Percentiles rank a stretch among this genome's conserved stretches.
Evolutionary conservation across 2,888 invertebrate species (phyloP).

Genomic region (Dichetophora obliterata): DNA sequence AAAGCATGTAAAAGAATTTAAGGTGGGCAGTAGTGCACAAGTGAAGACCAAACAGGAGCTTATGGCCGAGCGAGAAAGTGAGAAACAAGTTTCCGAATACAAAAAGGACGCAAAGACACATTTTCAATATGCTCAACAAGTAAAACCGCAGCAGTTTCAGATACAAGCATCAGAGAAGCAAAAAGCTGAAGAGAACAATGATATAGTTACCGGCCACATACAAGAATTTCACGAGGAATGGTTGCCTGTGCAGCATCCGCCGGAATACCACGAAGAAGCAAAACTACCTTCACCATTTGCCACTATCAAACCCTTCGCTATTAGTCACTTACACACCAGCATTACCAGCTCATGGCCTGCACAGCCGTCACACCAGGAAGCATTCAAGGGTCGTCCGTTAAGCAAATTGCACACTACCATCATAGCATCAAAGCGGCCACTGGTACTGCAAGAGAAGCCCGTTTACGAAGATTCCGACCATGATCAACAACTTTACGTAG

Average conservation of each 20-base stretch:
- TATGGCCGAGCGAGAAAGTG: constrained; percentile 56
- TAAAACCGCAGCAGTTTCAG: background rate
- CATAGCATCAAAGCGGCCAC: constrained; percentile 37
- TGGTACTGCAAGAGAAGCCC: constrained; percentile 44
- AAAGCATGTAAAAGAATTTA: constrained; percentile 33
- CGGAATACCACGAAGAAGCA: constrained; percentile 17
- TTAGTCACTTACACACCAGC: constrained; percentile 61
- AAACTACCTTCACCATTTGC: constrained; percentile 30
- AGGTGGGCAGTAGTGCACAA: background rate
- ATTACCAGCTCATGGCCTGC: constrained; percentile 57
- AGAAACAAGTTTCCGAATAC: constrained; percentile 43
- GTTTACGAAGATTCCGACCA: constrained; percentile 46
- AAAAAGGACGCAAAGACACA: background rate
- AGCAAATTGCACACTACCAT: constrained; percentile 13
- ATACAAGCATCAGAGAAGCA: background rate
- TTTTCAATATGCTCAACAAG: background rate
- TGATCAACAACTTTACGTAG: background rate
- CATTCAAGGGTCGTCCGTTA: background rate
- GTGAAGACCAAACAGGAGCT: constrained; percentile 65
- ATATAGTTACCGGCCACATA: constrained; percentile 57
- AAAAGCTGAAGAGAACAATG: constrained; percentile 45
- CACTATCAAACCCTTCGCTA: constrained; percentile 55
- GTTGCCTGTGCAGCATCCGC: constrained; percentile 59
- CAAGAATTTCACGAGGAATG: constrained; percentile 62
- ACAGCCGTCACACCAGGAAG: constrained; percentile 55